phyloP scores from a whole-genome alignment of 2,888 invertebrate genomes.

The Tenodera sinensis region DNA sequence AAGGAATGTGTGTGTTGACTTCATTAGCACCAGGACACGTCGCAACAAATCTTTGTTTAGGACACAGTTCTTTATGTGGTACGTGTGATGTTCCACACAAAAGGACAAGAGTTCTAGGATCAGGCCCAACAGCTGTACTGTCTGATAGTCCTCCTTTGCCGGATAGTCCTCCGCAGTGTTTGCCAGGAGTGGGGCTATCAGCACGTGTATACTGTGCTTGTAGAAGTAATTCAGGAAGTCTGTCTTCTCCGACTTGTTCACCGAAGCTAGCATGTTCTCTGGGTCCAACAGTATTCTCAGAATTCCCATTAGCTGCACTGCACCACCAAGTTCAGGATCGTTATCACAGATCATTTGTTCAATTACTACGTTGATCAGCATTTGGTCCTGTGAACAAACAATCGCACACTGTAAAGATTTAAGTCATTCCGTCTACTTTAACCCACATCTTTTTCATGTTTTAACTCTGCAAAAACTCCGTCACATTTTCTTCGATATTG shows the following conservation, averaged over 20 bases:
- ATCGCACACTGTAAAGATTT: neutral
- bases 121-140: constrained; percentile 90
- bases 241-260: constrained; percentile 93
- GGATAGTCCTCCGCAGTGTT: constrained; percentile 90
- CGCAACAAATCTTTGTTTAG: constrained; percentile 94
- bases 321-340: constrained; percentile 96
- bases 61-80: constrained; percentile 97
- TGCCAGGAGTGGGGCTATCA: constrained; percentile 92
- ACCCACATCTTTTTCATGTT: neutral
- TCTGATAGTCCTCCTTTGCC: constrained; percentile 91
- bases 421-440: neutral
- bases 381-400: constrained; percentile 71
- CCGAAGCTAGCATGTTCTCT: constrained; percentile 93
- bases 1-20: constrained; percentile 95
- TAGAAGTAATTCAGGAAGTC: constrained; percentile 99
- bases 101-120: constrained; percentile 95
- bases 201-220: constrained; percentile 93
- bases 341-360: constrained; percentile 96
- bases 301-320: constrained; percentile 94
- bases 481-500: neutral
- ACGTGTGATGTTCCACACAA: constrained; percentile 98
- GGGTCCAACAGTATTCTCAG: constrained; percentile 91
- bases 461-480: neutral
- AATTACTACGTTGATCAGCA: constrained; percentile 92
- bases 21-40: constrained; percentile 92